These are phyloP conservation scores for Actinernus sp. DNA, from an alignment of 92 coral and sea anemone genomes.

Conservation along the genomic window DNA sequence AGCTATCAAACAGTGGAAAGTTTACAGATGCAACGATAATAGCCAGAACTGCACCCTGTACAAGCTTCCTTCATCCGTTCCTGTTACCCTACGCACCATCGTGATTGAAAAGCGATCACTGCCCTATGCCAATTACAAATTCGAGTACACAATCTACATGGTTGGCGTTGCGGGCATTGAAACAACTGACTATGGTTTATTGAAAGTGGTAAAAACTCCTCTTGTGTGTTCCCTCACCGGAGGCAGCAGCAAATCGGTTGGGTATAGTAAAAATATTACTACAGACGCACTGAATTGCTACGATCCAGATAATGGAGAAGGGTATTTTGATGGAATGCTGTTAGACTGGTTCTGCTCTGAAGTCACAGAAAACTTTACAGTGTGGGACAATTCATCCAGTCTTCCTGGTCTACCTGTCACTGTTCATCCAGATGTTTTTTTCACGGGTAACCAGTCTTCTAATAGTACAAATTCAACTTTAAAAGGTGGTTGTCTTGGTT, in stretches of 20 bases:
- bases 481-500: conserved; percentile 67
- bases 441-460: conserved; percentile 3
- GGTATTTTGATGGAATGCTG: conserved; percentile 18
- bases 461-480: conserved; percentile 12
- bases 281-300: conserved; percentile 36
- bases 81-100: conserved; percentile 22
- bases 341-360: conserved; percentile 78
- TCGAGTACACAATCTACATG: conserved; percentile 60
- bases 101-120: conserved; percentile 40
- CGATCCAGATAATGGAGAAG: conserved; percentile 80
- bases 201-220: conserved; percentile 54
- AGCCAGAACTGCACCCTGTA: conserved; percentile 17
- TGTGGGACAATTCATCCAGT: conserved; percentile 30
- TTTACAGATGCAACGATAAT: conserved; percentile 19
- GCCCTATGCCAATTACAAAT: conserved; percentile 56
- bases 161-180: conserved; percentile 66
- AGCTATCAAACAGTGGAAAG: conserved; percentile 57
- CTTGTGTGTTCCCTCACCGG: conserved; percentile 61
- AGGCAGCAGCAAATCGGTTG: conserved; percentile 74
- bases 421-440: conserved; percentile 4
- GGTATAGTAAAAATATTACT: conserved; percentile 54
- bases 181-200: conserved; percentile 41
- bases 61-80: conserved; percentile 5
- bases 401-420: conserved; percentile 33
- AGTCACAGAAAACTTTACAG: conserved; percentile 7